Conservation (phyloP, 2,797 vertebrate genomes). For the Octomys mimax region DNA sequence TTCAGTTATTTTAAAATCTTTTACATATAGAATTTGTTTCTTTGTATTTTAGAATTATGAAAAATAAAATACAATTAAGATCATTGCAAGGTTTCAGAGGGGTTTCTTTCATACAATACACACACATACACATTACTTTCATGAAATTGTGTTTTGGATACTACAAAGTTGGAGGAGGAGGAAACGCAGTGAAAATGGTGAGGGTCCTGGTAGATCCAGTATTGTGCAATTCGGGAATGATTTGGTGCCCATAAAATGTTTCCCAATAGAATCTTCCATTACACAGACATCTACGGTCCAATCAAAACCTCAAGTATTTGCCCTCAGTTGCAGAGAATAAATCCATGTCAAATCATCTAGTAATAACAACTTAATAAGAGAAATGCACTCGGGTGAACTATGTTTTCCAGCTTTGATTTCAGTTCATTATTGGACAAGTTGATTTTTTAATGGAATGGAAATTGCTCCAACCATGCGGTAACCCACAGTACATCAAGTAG, state of each 20-base stretch:
- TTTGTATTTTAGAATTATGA: neutral
- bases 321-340: neutral
- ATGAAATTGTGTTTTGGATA: neutral
- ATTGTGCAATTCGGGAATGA: neutral
- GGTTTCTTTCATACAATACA: neutral
- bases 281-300: neutral
- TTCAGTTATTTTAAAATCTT: neutral
- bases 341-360: constrained; percentile 52
- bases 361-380: constrained; percentile 62
- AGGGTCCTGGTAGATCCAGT: neutral
- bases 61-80: neutral
- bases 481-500: neutral
- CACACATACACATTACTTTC: neutral
- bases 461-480: neutral
- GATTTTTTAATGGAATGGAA: constrained; percentile 51
- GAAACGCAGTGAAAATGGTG: rapidly evolving
- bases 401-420: constrained; percentile 13
- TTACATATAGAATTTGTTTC: neutral
- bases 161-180: neutral
- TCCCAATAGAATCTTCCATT: neutral
- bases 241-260: neutral
- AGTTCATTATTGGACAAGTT: constrained; percentile 27
- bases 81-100: neutral
- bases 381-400: neutral
- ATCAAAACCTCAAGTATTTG: neutral